Evolutionary conservation across 2,888 invertebrate species (phyloP).

Genomic region (Parnassius mnemosyne): DNA sequence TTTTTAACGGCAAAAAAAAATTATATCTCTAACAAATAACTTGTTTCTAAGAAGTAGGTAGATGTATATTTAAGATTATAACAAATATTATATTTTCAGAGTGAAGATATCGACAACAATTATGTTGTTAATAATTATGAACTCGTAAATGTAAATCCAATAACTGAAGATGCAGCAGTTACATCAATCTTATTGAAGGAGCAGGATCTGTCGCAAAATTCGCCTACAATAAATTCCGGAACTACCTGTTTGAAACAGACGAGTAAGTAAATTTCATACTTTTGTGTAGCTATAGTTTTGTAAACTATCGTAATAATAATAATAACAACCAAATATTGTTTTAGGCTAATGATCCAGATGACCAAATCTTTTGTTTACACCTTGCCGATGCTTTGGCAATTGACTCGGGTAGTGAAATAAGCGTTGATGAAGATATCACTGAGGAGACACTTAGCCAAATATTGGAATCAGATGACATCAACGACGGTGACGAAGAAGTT

Average conservation of each 20-base stretch:
- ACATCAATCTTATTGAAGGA: neutral
- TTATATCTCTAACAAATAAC: neutral
- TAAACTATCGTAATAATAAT: neutral
- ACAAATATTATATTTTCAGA: constrained; percentile 2
- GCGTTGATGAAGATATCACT: constrained; percentile 1
- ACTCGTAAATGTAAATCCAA: too few species aligned
- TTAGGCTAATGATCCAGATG: neutral
- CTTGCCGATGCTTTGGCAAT: neutral
- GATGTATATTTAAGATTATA: neutral
- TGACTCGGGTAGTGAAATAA: neutral
- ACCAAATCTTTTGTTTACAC: neutral
- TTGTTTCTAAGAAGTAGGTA: neutral
- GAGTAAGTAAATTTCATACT: neutral
- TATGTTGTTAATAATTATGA: neutral
- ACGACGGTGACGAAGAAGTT: neutral
- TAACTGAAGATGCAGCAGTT: neutral
- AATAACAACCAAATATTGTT: neutral
- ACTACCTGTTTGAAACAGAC: neutral
- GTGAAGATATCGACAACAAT: neutral
- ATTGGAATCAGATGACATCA: neutral
- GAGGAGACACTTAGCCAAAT: neutral
- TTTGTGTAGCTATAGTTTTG: neutral
- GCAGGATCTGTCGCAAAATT: constrained; percentile 1
- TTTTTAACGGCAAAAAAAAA: neutral
- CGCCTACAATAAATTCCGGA: neutral